Percentiles rank a stretch among this genome's conserved stretches.
Evolutionary conservation across 2,888 invertebrate species (phyloP).

Genomic region (Heliconius hortense): DNA sequence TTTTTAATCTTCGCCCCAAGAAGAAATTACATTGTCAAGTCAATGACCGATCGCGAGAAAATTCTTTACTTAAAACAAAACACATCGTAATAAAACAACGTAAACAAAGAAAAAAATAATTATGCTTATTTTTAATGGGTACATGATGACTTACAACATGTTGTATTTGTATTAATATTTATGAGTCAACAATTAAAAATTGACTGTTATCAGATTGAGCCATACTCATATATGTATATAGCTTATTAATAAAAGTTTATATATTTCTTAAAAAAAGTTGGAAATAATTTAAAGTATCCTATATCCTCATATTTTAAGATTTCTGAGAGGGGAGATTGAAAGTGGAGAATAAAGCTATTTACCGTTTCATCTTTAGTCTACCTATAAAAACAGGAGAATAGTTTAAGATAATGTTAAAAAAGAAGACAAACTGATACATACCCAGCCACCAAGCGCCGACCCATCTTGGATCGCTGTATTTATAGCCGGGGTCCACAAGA

Average conservation of each 20-base stretch:
- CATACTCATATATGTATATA: background rate
- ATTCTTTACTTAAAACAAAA: slow-evolving; percentile 3
- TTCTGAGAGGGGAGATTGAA: background rate
- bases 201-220: background rate
- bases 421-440: slow-evolving; percentile 62
- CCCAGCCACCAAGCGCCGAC: slow-evolving; percentile 99
- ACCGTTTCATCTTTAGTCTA: background rate
- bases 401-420: background rate
- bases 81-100: slow-evolving; percentile 12
- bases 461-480: slow-evolving; percentile 92
- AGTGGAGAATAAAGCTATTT: background rate
- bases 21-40: slow-evolving; percentile 12
- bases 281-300: background rate
- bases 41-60: slow-evolving; percentile 14
- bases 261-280: too few species aligned
- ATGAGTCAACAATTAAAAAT: background rate
- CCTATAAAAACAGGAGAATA: background rate
- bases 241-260: too few species aligned
- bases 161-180: background rate
- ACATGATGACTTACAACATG: background rate
- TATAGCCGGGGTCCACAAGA: slow-evolving; percentile 86
- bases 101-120: slow-evolving; percentile 33
- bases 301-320: background rate
- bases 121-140: slow-evolving; percentile 3
- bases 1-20: slow-evolving; percentile 1